Base-by-base conservation (phyloP, 2,888 invertebrate species). In the Bembecia ichneumoniformis region DNA sequence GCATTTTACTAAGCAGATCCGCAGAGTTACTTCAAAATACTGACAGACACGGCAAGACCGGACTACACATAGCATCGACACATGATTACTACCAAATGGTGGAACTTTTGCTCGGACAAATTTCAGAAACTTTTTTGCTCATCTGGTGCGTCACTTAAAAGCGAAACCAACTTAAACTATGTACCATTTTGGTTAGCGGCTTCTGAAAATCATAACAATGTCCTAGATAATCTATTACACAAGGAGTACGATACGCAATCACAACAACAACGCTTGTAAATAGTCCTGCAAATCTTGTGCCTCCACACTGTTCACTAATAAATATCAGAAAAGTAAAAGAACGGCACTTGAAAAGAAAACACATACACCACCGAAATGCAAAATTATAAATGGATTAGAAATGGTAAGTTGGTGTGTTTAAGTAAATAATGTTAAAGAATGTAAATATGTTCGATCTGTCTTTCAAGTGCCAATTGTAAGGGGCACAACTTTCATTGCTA, bases 81-180 rank as follows among this genome's bases (percentile, higher is more conserved):
- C 95, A 98, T 69, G 99, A 99, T 2, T 99, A 99, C 77, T 94
- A 96, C 68, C 98, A 98, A 79, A 99, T 99, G 98, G 97, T 98
- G 34, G 97, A 98, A 81, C 95, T 99, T 34, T 89, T 99, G 58
- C 90, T 99, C 53, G 99, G 99, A 47, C 99, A 99, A 89, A 99
- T 99, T 48, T 97, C 98, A 35, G 98, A 99, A 96, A 73, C 89
- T 99, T 47, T 88, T 99, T 51, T 94, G 96, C 45, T 98, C 99
- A 83, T 96, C 97, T 55, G 98, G 98, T 36, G 99, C 98, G 3
- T 97, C 97, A 0, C 97, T 99, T 0, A 96, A 96, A 79, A 93
- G 93, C 54, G 96, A 97, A 84, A 98, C 98, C 0, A 97, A 97
- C 80, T 93, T 98, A 58, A 98, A 98, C 47, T 97, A 97, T 71